Conservation (phyloP, 2,113 vertebrate species). For the Limnothrissa miodon region DNA sequence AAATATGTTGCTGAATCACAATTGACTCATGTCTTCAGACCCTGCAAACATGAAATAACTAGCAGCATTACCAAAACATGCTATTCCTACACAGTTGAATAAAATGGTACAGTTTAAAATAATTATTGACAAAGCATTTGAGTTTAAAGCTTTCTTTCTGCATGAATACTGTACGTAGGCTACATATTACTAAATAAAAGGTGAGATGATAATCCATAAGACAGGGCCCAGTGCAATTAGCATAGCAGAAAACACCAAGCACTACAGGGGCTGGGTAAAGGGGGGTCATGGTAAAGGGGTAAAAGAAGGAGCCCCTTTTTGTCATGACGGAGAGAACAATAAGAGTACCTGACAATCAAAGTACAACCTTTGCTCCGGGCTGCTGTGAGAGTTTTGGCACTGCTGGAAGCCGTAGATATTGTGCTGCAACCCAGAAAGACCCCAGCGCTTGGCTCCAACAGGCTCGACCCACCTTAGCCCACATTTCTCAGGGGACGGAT, state of each 20-base stretch:
- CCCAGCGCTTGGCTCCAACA: not conserved
- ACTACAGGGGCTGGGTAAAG: not conserved
- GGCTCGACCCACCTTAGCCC: constrained; percentile 9
- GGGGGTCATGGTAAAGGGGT: not conserved
- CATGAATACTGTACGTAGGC: not conserved
- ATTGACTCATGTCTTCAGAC: constrained; percentile 13
- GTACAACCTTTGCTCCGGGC: not conserved
- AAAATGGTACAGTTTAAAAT: not conserved
- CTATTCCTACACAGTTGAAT: not conserved
- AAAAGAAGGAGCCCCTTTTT: not conserved
- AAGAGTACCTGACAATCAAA: constrained; percentile 10
- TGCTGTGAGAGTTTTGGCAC: constrained; percentile 8
- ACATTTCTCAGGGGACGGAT: not conserved
- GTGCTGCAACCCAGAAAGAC: not conserved
- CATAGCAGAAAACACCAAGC: not conserved
- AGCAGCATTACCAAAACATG: not conserved
- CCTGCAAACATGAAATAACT: constrained; percentile 7
- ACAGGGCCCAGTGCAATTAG: not conserved
- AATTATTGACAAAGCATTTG: not conserved
- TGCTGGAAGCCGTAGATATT: constrained; percentile 14
- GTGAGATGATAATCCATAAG: not conserved
- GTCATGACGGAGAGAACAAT: not conserved
- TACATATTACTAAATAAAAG: not conserved
- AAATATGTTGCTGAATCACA: constrained; percentile 23
- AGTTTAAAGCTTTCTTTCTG: not conserved